Percentiles rank a stretch among this genome's conserved stretches.
phyloP scores from a whole-genome alignment of 2,888 invertebrate genomes.

The Dione juno region DNA sequence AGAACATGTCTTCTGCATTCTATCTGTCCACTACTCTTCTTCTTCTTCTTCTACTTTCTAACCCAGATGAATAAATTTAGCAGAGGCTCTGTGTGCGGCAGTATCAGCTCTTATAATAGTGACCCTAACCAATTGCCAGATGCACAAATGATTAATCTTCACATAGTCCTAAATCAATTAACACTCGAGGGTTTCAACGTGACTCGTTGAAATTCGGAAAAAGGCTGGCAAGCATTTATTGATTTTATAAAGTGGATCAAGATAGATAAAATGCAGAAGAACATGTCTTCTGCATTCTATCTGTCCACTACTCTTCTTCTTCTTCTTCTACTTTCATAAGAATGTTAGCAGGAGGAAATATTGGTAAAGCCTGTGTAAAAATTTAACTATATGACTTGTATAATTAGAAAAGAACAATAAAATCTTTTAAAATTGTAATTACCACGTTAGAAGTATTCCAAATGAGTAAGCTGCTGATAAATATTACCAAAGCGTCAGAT shows the following conservation, averaged over 20 bases:
- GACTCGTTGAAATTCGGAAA: slow-evolving; percentile 64
- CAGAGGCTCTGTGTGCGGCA: slow-evolving; percentile 85
- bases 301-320: too few relatives aligned
- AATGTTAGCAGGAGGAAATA: slow-evolving; percentile 76
- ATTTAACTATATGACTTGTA: slow-evolving; percentile 55
- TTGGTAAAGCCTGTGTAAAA: slow-evolving; percentile 84
- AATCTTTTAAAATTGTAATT: slow-evolving; percentile 28
- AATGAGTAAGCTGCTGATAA: slow-evolving; percentile 67
- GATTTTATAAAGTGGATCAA: slow-evolving; percentile 82
- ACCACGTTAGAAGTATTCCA: slow-evolving; percentile 70
- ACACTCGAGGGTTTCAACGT: slow-evolving; percentile 82
- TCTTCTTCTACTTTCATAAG: slow-evolving; percentile 86
- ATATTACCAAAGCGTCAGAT: slow-evolving; percentile 64
- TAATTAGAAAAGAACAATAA: too few relatives aligned
- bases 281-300: too few relatives aligned
- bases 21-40: too few relatives aligned
- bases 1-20: too few relatives aligned
- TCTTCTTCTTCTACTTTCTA: too few relatives aligned
- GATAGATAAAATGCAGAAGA: slow-evolving; percentile 84
- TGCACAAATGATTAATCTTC: slow-evolving; percentile 68
- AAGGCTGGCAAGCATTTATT: slow-evolving; percentile 81
- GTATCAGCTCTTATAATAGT: slow-evolving; percentile 82
- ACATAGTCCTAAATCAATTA: slow-evolving; percentile 79
- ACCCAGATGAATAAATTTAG: slow-evolving; percentile 85
- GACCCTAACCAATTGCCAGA: slow-evolving; percentile 62